Percentiles rank a stretch among this genome's conserved stretches.
phyloP scores from a whole-genome alignment of 2,797 vertebrate species.

The Natrix natrix region DNA sequence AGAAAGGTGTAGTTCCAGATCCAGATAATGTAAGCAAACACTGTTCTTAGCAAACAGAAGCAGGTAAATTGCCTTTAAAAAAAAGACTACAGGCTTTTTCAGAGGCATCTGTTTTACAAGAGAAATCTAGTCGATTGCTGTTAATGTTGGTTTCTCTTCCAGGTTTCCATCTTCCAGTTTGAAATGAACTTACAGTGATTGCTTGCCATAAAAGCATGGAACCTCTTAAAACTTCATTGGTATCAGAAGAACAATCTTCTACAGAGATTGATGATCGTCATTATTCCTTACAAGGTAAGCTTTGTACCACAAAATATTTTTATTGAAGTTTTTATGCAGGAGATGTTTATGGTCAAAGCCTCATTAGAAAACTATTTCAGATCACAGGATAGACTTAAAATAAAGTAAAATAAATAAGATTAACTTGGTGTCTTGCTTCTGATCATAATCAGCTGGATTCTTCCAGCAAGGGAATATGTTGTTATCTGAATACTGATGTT shows the following conservation, averaged over 20 bases:
- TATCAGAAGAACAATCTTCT: constrained; percentile 74
- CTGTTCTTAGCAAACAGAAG: background rate
- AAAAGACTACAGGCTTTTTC: background rate
- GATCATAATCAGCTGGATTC: background rate
- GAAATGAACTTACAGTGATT: constrained; percentile 44
- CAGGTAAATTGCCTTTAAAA: fast-evolving
- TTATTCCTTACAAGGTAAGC: constrained; percentile 86
- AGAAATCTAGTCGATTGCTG: background rate
- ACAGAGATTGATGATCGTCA: constrained; percentile 86
- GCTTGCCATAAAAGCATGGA: constrained; percentile 71
- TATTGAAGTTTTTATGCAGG: background rate
- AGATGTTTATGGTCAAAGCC: background rate
- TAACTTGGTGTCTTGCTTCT: background rate
- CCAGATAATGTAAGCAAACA: constrained; percentile 20
- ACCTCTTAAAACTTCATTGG: constrained; percentile 60
- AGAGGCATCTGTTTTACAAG: background rate
- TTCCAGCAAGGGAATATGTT: background rate
- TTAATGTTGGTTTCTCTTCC: background rate
- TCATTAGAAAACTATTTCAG: background rate
- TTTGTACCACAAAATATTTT: background rate
- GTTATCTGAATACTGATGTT: background rate
- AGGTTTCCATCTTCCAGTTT: constrained; percentile 55
- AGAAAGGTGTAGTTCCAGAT: constrained; percentile 27
- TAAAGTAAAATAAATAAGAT: background rate
- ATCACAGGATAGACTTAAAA: background rate